Conservation (phyloP, 2,113 vertebrate species). For the Semnornis frantzii region DNA sequence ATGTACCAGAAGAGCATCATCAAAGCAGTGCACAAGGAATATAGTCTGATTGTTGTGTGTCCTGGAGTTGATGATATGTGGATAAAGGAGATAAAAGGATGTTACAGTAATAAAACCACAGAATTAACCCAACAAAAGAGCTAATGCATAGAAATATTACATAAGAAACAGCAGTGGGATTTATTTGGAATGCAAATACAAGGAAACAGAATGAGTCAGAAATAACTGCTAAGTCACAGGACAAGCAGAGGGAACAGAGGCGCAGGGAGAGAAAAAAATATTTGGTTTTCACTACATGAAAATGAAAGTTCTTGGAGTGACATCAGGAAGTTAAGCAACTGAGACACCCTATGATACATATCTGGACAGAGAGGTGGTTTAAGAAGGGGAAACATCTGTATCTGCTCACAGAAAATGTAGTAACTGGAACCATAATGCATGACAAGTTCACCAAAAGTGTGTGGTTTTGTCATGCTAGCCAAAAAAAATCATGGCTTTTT, state of each 20-base stretch:
- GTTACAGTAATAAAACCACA: not conserved
- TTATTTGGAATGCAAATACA: conserved; percentile 32
- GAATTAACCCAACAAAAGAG: conserved; percentile 28
- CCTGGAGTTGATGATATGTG: not conserved
- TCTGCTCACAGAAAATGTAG: not conserved
- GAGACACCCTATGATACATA: not conserved
- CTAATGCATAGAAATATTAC: not conserved
- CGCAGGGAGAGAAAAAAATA: not conserved
- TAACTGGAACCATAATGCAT: not conserved
- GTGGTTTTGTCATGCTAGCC: not conserved
- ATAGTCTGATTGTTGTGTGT: not conserved
- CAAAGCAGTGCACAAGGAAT: not conserved
- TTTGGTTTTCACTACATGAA: not conserved
- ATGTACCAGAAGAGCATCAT: not conserved
- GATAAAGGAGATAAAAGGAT: conserved; percentile 3
- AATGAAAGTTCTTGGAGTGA: not conserved
- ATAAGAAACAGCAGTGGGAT: not conserved
- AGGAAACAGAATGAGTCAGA: conserved; percentile 29
- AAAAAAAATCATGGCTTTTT: not conserved
- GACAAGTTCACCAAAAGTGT: not conserved
- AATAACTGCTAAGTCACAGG: not conserved
- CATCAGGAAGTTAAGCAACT: not conserved
- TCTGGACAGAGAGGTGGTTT: not conserved
- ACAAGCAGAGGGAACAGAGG: not conserved
- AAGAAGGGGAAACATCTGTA: not conserved